Evolutionary conservation across 2,888 invertebrate genomes (phyloP).

Genomic region (Camptogramma bilineatum): DNA sequence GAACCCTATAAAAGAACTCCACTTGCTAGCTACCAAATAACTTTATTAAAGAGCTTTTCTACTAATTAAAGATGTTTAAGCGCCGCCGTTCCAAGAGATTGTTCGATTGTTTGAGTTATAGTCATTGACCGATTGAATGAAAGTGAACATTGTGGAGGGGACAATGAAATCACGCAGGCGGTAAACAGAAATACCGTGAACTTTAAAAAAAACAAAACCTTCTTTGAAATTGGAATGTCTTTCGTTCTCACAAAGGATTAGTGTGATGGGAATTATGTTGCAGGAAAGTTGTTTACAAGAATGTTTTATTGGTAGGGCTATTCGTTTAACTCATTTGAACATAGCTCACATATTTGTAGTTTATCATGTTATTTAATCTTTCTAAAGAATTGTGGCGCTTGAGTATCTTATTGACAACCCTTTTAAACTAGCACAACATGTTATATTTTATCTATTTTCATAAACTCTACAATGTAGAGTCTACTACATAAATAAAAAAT

Average conservation of each 20-base stretch:
- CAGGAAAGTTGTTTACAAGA: slow-evolving; percentile 51
- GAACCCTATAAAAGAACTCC: slow-evolving; percentile 62
- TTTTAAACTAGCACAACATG: not conserved
- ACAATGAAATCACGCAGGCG: slow-evolving; percentile 63
- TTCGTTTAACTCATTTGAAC: slow-evolving; percentile 22
- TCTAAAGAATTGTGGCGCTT: not conserved
- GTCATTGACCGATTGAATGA: slow-evolving; percentile 64
- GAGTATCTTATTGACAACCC: not conserved
- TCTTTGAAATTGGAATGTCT: slow-evolving; percentile 64
- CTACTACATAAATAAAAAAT: not conserved
- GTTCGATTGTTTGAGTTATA: slow-evolving; percentile 61
- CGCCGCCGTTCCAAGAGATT: slow-evolving; percentile 59
- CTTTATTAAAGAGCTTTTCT: slow-evolving; percentile 67
- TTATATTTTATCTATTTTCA: not conserved
- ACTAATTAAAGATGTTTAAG: slow-evolving; percentile 69
- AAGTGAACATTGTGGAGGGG: slow-evolving; percentile 49
- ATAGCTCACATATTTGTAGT: slow-evolving; percentile 17
- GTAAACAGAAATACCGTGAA: slow-evolving; percentile 64
- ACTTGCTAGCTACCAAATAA: slow-evolving; percentile 66
- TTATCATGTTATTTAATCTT: slow-evolving; percentile 12
- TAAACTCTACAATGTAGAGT: not conserved
- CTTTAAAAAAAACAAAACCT: slow-evolving; percentile 60
- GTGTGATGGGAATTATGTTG: slow-evolving; percentile 60
- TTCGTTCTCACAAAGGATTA: slow-evolving; percentile 68
- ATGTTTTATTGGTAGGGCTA: slow-evolving; percentile 37